Base-by-base conservation (phyloP, 2,797 vertebrate species). In the Cottoperca gobio region DNA sequence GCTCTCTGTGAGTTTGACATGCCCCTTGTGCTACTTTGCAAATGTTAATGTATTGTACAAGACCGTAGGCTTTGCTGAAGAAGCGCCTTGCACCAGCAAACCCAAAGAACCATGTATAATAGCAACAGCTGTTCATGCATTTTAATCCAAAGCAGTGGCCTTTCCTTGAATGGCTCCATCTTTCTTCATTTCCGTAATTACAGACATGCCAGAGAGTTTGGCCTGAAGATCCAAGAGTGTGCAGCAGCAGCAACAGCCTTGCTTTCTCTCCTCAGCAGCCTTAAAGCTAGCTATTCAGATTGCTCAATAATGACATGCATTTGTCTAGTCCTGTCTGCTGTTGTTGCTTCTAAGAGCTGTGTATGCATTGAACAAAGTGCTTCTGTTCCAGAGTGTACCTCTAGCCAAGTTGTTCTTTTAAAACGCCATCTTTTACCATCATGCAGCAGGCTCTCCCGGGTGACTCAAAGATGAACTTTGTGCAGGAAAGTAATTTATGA, bases 81-180 rank as follows among this genome's bases (percentile, higher is more conserved):
- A 85, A 84, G 74, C 13, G 63, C 73, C 70, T 84, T 86, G 83
- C 76, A 81, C 82, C 64, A 82, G 75, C 85, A 84, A 78, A 73
- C 68, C 74, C 73, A 88, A 82, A 90, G 82, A 88, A 71, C 69
- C 83, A 72, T 89, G 79, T 81, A 90, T 89, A 90, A 91, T 90
- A 87, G 85, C 80, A 90, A 86, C 91, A 92, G 92, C 93, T 95
- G 91, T 93, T 93, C 88, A 91, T 93, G 92, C 90, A 91, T 94
- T 94, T 93, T 92, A 91, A 94, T 93, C 91, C 89, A 88, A 89
- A 90, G 87, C 88, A 82, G 79, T 83, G 86, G 89, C 88, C 90
- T 93, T 93, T 89, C 86, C 88, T 86, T 88, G 76, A 85, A 85
- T 63, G 73, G 85, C 86, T 90, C 82, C 86, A 93, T 94, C 88